phyloP scores from a whole-genome alignment of 2,888 invertebrate species.

The Ctena decussata region DNA sequence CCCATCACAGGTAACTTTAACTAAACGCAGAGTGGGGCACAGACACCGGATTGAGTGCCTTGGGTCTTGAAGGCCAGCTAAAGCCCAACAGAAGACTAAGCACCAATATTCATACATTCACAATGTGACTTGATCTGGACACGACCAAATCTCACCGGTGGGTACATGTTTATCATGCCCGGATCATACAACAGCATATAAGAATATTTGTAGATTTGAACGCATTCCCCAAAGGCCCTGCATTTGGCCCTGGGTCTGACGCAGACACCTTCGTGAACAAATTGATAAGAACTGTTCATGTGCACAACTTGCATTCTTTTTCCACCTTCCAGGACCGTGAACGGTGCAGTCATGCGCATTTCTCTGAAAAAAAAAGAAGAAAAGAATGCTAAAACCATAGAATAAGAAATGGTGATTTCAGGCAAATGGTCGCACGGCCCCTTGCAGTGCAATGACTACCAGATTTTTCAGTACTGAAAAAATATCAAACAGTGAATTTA shows the following conservation, averaged over 20 bases:
- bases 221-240: conserved; percentile 31
- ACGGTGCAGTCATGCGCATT: conserved; percentile 41
- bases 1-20: too few species aligned
- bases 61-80: too few species aligned
- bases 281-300: conserved; percentile 57
- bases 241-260: conserved; percentile 21
- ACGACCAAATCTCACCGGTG: conserved; percentile 41
- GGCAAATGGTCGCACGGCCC: too few species aligned
- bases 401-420: too few species aligned
- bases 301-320: conserved; percentile 43
- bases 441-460: too few species aligned
- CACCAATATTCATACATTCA: conserved; percentile 51
- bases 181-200: conserved; percentile 52
- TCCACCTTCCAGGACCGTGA: conserved; percentile 30
- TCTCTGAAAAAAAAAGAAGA: conserved; percentile 16
- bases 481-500: too few species aligned
- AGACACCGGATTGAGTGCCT: too few species aligned
- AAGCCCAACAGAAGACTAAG: neutral
- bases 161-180: conserved; percentile 22
- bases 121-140: conserved; percentile 48
- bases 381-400: too few species aligned
- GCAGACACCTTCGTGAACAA: conserved; percentile 46
- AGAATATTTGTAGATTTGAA: conserved; percentile 41
- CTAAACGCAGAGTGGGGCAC: too few species aligned
- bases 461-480: too few species aligned